These are phyloP conservation scores for Rutilus rutilus DNA, from an alignment of 2,113 vertebrate genomes.

Conservation along the genomic window DNA sequence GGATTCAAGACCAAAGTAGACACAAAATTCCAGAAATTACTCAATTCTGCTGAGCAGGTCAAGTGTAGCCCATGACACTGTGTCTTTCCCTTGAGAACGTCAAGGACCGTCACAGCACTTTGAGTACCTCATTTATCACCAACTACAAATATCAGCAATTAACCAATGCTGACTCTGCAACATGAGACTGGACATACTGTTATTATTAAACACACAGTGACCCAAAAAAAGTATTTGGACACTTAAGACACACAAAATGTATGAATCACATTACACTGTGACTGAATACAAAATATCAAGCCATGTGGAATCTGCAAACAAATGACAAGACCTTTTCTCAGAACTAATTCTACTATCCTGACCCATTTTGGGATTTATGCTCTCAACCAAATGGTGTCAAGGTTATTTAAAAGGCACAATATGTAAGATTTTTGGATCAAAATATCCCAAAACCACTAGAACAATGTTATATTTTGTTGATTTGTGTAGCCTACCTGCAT, in stretches of 20 bases:
- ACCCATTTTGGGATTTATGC: neutral
- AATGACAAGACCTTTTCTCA: neutral
- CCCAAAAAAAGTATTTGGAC: constrained; percentile 2
- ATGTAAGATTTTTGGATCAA: no score
- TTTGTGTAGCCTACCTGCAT: no score
- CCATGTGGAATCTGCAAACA: constrained; percentile 25
- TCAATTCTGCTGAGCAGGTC: neutral
- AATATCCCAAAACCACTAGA: no score
- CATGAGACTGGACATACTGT: neutral
- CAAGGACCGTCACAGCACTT: neutral
- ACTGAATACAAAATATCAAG: neutral
- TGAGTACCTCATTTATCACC: neutral
- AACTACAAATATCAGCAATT: neutral
- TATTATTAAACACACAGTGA: neutral
- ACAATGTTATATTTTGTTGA: no score
- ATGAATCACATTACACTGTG: constrained; percentile 3
- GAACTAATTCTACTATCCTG: neutral
- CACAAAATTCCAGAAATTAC: neutral
- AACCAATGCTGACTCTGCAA: neutral
- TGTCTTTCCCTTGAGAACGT: constrained; percentile 11
- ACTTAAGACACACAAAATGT: neutral
- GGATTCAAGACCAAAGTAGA: neutral
- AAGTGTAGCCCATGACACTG: neutral
- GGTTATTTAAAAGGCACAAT: neutral
- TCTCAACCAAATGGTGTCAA: neutral